Evolutionary conservation across 2,888 invertebrate genomes (phyloP), one percentile per base, ranked within the genome.

Genomic region (Lepeophtheirus nordmannii): DNA sequence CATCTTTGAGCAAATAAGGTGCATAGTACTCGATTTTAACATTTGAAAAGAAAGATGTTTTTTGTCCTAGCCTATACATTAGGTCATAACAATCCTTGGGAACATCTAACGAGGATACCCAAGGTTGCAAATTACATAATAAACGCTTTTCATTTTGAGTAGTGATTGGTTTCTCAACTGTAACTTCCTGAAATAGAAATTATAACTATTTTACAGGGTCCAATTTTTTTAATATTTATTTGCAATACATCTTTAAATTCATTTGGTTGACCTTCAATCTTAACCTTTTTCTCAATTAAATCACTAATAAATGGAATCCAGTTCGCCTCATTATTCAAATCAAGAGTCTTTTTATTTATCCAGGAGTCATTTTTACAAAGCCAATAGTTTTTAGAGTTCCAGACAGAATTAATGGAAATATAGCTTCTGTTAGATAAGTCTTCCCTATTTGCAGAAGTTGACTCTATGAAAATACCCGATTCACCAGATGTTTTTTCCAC

Each of bases 21-120:
- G 66, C 66, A 61, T 58, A 66, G 46, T 61, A 58, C 40, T 66
- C 66, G 1, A 66, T 60, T 14, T 61, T 66, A 23, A 56, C 37
- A 22, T 63, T 56, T 14, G 41, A 20, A 22, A 58, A 66, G 2
- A 10, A n/a, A 11, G 30, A 30, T 9, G 46, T 41, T 46, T 66
- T 66, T 58, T 66, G 66, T 10, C 66, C 66, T 12, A 66, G 46
- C 20, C 66, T 38, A 41, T 38, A 66, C 30, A 60, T 60, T n/a
- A 66, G 66, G 23, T 66, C 66, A 60, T 30, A 66, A 23, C 40
- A 41, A n/a, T 59, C 59, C 23, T 53, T 38, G 11, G 66, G 66
- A 12, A 66, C 37, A n/a, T 17, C 53, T 17, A 66, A 38, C 1
- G 41, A 17, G 22, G 10, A 8, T 17, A 66, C 7, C 66, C 66